Conservation (phyloP, 2,888 invertebrate species). For the Oscheius onirici region DNA sequence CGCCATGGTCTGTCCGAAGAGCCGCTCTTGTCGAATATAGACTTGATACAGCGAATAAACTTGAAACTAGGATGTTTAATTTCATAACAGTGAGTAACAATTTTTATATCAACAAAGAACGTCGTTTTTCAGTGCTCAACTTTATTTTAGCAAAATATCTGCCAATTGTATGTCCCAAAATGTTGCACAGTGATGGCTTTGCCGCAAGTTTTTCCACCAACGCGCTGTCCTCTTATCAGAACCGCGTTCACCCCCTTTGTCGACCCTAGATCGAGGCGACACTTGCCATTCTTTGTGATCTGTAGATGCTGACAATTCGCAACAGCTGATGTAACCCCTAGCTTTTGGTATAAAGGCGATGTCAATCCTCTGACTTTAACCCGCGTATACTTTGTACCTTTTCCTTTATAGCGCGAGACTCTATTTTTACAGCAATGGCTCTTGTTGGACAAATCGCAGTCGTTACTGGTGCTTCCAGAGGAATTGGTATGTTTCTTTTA, state of each 20-base stretch:
- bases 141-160: too few relatives aligned
- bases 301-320: background rate
- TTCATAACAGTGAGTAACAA: too few relatives aligned
- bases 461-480: conserved; percentile 33
- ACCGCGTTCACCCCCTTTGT: background rate
- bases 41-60: too few relatives aligned
- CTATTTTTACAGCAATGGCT: conserved; percentile 21
- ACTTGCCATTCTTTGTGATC: background rate
- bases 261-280: background rate
- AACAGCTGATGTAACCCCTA: background rate
- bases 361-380: background rate
- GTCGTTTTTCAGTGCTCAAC: too few relatives aligned
- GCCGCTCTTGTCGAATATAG: too few relatives aligned
- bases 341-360: background rate
- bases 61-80: too few relatives aligned
- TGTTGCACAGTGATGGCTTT: too few relatives aligned
- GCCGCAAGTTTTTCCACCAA: too few relatives aligned
- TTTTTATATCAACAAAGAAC: too few relatives aligned
- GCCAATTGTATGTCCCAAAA: too few relatives aligned
- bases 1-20: too few relatives aligned
- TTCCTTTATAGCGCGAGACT: background rate
- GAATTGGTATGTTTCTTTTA: conserved; percentile 30
- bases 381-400: background rate
- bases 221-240: too few relatives aligned
- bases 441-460: conserved; percentile 30